Evolutionary conservation across 1,140 invertebrate species (phyloP).

Genomic region (Ceratina japonica): DNA sequence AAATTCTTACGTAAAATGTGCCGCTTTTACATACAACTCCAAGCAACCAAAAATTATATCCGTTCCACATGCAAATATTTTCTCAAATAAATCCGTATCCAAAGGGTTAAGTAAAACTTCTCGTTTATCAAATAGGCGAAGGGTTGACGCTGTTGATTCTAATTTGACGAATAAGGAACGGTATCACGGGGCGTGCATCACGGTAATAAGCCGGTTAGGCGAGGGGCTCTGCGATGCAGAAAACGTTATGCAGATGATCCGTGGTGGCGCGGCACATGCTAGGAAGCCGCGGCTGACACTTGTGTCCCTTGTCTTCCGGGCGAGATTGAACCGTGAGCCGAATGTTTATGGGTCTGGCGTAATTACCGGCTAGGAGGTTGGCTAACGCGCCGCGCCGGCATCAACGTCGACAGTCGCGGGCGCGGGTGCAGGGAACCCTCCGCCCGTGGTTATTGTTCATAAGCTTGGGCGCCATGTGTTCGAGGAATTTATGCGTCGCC

Average conservation of each 20-base stretch:
- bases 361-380: slow-evolving; percentile 55
- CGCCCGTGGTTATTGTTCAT: slow-evolving; percentile 69
- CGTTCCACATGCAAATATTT: too few relatives aligned
- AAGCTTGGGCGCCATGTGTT: slow-evolving; percentile 69
- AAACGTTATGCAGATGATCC: slow-evolving; percentile 51
- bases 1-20: too few relatives aligned
- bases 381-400: slow-evolving; percentile 48
- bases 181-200: not conserved
- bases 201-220: slow-evolving; percentile 31
- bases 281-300: slow-evolving; percentile 46
- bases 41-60: too few relatives aligned
- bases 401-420: slow-evolving; percentile 44
- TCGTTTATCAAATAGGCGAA: too few relatives aligned
- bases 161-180: not conserved
- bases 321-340: slow-evolving; percentile 57
- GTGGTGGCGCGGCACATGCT: slow-evolving; percentile 18
- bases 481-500: slow-evolving; percentile 65
- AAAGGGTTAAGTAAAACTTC: too few relatives aligned
- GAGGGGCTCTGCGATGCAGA: slow-evolving; percentile 12
- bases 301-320: slow-evolving; percentile 52
- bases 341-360: slow-evolving; percentile 63
- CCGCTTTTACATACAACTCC: too few relatives aligned
- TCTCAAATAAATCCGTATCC: too few relatives aligned
- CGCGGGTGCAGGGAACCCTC: slow-evolving; percentile 39
- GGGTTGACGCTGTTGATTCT: too few relatives aligned